Evolutionary conservation across 1,140 invertebrate genomes (phyloP).

Genomic region (Lepidurus couesii): DNA sequence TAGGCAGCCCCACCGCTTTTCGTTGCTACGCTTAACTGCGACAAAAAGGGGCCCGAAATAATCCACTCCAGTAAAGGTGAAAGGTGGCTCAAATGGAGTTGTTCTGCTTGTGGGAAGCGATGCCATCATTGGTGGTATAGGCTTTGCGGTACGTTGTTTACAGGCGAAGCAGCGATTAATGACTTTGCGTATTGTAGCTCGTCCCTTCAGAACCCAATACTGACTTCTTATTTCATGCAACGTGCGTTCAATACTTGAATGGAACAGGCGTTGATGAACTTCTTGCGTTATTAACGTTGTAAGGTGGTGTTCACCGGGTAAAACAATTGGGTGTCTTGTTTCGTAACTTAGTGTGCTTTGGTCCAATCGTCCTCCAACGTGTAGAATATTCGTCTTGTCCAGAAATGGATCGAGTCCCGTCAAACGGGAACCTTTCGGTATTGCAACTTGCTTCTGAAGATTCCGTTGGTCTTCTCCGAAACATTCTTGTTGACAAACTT

Average conservation of each 20-base stretch:
- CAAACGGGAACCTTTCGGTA: neutral
- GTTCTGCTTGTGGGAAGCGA: constrained; percentile 26
- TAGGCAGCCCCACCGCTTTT: constrained; percentile 33
- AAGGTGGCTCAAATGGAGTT: neutral
- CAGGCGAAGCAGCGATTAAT: neutral
- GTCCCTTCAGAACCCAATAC: no score
- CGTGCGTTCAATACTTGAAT: neutral
- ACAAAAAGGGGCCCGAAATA: constrained; percentile 34
- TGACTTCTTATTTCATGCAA: no score
- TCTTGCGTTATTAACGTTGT: neutral
- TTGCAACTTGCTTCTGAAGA: neutral
- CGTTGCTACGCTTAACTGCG: constrained; percentile 27
- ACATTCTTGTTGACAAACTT: neutral
- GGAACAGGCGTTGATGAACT: neutral
- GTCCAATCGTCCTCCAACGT: neutral
- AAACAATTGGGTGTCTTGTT: neutral
- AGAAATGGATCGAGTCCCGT: neutral
- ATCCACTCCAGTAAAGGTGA: constrained; percentile 32
- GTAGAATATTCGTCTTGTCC: no score
- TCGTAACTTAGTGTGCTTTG: neutral
- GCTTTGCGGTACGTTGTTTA: neutral
- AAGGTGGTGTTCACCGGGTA: neutral
- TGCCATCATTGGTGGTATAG: constrained; percentile 27
- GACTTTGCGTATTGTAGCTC: neutral
- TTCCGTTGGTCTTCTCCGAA: neutral